Percentiles rank a stretch among this genome's conserved stretches.
These are phyloP conservation scores for Sebastes cheni DNA, from an alignment of 2,797 vertebrate species.

Conservation along the genomic window DNA sequence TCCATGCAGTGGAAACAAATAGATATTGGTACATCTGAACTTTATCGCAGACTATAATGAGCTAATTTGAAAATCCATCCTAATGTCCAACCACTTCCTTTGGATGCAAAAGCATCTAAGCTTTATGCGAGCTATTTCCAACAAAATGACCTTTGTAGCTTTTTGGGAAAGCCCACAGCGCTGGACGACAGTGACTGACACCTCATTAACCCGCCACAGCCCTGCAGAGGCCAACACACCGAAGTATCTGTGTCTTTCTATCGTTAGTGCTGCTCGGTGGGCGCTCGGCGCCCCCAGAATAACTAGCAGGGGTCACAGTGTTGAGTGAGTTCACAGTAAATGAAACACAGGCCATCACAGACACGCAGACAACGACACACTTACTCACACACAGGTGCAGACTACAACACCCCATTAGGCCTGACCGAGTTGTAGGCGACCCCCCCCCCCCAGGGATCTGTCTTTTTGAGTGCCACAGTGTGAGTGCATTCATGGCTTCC, in stretches of 20 bases:
- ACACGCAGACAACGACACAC: not conserved
- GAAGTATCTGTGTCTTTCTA: constrained; percentile 53
- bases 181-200: constrained; percentile 12
- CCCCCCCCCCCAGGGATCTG: constrained; percentile 8
- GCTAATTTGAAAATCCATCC: not conserved
- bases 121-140: not conserved
- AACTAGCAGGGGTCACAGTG: constrained; percentile 33
- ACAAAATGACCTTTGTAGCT: constrained; percentile 9
- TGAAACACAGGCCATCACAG: constrained; percentile 7
- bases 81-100: not conserved
- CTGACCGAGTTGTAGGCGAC: constrained; percentile 2
- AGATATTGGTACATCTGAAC: not conserved
- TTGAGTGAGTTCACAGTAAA: constrained; percentile 37
- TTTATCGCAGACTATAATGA: not conserved
- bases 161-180: not conserved
- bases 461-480: constrained; percentile 29
- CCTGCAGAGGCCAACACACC: constrained; percentile 4
- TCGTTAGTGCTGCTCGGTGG: constrained; percentile 2
- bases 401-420: constrained; percentile 44
- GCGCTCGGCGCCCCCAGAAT: constrained; percentile 29
- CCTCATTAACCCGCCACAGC: constrained; percentile 45
- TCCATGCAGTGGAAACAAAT: not conserved
- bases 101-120: not conserved
- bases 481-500: constrained; percentile 53
- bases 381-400: constrained; percentile 28